These are phyloP conservation scores for Lasioglossum leucozonium DNA, from an alignment of 2,888 invertebrate genomes.

Conservation along the genomic window DNA sequence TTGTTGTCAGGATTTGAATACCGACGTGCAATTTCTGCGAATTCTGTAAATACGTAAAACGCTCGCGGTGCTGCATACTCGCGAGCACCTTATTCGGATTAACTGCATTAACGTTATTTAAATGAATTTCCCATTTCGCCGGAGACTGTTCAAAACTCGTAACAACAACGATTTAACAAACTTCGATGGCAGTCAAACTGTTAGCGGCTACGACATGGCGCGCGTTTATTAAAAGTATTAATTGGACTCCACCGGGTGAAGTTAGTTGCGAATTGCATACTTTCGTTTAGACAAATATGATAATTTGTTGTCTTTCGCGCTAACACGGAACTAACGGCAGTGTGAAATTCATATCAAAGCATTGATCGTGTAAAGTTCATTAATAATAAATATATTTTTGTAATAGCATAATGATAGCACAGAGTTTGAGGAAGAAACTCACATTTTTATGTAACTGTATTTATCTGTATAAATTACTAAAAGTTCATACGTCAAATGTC, in stretches of 20 bases:
- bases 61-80: background rate
- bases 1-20: background rate
- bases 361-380: background rate
- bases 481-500: too few relatives aligned
- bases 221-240: background rate
- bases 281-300: background rate
- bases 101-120: background rate
- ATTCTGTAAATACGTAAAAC: constrained; percentile 15
- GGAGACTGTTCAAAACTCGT: background rate
- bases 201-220: background rate
- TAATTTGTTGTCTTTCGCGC: background rate
- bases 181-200: background rate
- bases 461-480: too few relatives aligned
- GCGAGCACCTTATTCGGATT: background rate
- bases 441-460: too few relatives aligned
- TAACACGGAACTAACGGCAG: background rate
- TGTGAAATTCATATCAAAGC: background rate
- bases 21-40: background rate
- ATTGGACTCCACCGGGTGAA: background rate
- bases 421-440: too few relatives aligned
- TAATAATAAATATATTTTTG: background rate
- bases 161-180: background rate
- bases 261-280: background rate
- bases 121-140: background rate
- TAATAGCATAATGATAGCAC: background rate